These are phyloP conservation scores for Ctenochaetus hawaiiensis DNA, from an alignment of 2,797 vertebrate species.

Conservation along the genomic window DNA sequence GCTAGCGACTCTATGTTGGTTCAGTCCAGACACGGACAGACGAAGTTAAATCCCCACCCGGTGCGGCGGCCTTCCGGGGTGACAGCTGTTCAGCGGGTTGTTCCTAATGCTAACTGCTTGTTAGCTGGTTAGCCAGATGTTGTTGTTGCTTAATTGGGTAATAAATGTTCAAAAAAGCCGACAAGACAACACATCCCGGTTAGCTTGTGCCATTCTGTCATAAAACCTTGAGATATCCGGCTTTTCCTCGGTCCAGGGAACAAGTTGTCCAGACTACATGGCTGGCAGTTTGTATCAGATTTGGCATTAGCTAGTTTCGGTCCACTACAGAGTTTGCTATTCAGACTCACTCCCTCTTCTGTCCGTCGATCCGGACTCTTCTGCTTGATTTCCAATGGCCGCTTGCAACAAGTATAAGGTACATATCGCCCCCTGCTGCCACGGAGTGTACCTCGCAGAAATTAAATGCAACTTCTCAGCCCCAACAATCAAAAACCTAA, in stretches of 20 bases:
- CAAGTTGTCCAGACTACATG: conserved; percentile 25
- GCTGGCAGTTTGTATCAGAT: neutral
- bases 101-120: conserved; percentile 54
- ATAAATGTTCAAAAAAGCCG: conserved; percentile 14
- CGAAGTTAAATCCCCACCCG: conserved; percentile 78
- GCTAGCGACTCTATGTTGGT: conserved; percentile 12
- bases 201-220: conserved; percentile 5
- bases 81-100: conserved; percentile 52
- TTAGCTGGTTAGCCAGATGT: conserved; percentile 53
- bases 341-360: conserved; percentile 24
- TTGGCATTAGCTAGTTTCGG: neutral
- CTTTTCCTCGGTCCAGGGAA: neutral
- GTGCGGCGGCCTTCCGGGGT: conserved; percentile 68
- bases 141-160: conserved; percentile 18
- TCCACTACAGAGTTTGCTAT: neutral
- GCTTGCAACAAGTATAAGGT: neutral
- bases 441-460: conserved; percentile 21
- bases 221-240: neutral
- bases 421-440: conserved; percentile 36
- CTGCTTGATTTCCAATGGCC: neutral
- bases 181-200: neutral
- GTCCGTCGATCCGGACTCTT: conserved; percentile 4
- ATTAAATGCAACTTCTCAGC: no score
- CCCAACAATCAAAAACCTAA: no score
- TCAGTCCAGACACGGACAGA: conserved; percentile 40